A percentile compares a stretch with the other conserved stretches of the same genome.
Conservation (phyloP, 2,797 vertebrate genomes). For the Typhlichthys eigenmanni region DNA sequence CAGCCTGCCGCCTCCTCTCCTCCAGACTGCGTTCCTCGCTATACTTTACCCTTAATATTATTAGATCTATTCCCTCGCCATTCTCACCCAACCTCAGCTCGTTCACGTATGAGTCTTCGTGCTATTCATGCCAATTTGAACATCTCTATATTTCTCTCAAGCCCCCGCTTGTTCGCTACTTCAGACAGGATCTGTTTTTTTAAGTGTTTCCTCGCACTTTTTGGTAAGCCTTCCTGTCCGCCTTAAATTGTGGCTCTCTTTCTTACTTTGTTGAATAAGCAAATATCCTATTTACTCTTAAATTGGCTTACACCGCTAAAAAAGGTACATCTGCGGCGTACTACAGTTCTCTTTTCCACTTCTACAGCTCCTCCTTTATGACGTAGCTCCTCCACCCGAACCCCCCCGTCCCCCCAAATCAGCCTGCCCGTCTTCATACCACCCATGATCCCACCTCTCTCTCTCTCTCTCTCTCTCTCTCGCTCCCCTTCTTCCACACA, state of each 20-base stretch:
- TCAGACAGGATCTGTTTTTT: background rate
- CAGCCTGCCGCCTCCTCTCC: conserved; percentile 15
- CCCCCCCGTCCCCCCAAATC: background rate
- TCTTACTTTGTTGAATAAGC: conserved; percentile 1
- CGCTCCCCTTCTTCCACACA: conserved; percentile 14
- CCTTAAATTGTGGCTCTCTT: conserved; percentile 6
- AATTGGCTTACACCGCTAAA: conserved; percentile 2
- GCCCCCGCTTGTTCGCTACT: background rate
- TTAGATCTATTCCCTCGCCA: background rate
- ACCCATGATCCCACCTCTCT: too few species aligned
- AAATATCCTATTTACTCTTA: background rate
- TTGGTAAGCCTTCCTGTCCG: conserved; percentile 24
- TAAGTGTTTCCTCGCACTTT: background rate
- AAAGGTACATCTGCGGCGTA: conserved; percentile 18
- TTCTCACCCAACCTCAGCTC: background rate
- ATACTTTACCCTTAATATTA: conserved; percentile 3
- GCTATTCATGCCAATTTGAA: too few species aligned
- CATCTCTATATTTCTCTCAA: background rate
- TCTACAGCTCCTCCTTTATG: background rate
- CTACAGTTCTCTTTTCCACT: background rate
- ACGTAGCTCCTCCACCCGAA: too few species aligned
- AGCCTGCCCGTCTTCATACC: background rate
- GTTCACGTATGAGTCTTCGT: background rate
- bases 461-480: background rate
- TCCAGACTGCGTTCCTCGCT: conserved; percentile 16